phyloP scores from a whole-genome alignment of 53 echinoderm and acorn worm species.

The Stichopus horrens region DNA sequence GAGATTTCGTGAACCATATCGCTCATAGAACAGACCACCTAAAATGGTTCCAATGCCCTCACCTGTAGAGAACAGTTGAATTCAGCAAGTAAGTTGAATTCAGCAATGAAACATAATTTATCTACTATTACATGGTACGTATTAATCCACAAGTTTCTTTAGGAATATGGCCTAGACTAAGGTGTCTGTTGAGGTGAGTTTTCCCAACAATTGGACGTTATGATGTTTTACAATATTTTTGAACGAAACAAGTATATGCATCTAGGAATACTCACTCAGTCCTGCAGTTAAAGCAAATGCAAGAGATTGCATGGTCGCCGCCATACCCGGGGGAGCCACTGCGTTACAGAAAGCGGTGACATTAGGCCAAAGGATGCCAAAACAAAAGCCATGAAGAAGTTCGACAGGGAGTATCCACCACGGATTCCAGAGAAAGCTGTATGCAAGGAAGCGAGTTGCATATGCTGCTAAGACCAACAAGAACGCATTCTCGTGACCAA shows the following conservation, averaged over 20 bases:
- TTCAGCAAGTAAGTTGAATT: too few species aligned
- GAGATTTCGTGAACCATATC: constrained; percentile 62
- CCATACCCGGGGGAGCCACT: constrained; percentile 89
- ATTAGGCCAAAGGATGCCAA: constrained; percentile 85
- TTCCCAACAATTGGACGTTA: too few species aligned
- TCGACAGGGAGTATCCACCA: constrained; percentile 84
- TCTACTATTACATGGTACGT: too few species aligned
- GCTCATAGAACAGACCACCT: constrained; percentile 70
- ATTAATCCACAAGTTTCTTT: too few species aligned
- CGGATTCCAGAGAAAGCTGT: constrained; percentile 78
- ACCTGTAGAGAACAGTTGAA: constrained; percentile 42
- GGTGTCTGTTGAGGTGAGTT: too few species aligned
- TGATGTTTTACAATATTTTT: too few species aligned
- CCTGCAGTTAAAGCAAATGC: constrained; percentile 54
- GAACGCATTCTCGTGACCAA: constrained; percentile 62
- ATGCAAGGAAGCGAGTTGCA: constrained; percentile 78
- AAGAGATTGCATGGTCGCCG: constrained; percentile 79
- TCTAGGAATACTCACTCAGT: constrained; percentile 41
- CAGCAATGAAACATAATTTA: too few species aligned
- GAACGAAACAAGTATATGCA: too few species aligned
- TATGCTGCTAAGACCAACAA: constrained; percentile 66
- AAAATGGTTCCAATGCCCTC: constrained; percentile 72
- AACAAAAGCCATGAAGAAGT: constrained; percentile 85
- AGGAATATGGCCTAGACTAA: too few species aligned
- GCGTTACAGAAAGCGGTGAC: constrained; percentile 76